Percentiles rank a stretch among this genome's conserved stretches.
phyloP scores from a whole-genome alignment of 2,797 vertebrate genomes.

The Anas acuta region DNA sequence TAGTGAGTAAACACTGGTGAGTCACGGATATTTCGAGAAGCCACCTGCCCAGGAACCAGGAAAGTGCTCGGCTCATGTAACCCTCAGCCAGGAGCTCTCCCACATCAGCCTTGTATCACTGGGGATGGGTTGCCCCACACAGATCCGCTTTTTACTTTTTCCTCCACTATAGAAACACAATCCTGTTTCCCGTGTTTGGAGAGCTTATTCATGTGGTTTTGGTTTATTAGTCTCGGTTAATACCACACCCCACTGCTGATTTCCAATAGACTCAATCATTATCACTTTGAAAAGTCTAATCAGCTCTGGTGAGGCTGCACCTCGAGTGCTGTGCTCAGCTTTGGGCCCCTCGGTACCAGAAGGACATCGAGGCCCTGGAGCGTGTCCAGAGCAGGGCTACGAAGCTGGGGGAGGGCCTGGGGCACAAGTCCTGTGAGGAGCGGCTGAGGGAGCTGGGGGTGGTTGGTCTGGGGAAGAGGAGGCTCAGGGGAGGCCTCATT shows the following conservation, averaged over 20 bases:
- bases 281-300: not conserved
- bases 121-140: not conserved
- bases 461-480: too few relatives aligned
- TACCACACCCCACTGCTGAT: not conserved
- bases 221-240: not conserved
- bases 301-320: too few relatives aligned
- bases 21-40: not conserved
- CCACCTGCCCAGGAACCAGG: not conserved
- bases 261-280: not conserved
- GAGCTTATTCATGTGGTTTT: not conserved
- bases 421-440: too few relatives aligned
- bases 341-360: too few relatives aligned
- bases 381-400: accelerated
- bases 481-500: too few relatives aligned
- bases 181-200: not conserved
- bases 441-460: too few relatives aligned
- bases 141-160: not conserved
- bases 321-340: too few relatives aligned
- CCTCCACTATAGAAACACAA: accelerated
- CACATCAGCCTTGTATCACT: not conserved
- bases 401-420: too few relatives aligned
- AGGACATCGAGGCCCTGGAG: too few relatives aligned
- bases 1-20: not conserved
- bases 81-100: not conserved
- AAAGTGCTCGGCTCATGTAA: accelerated